Conservation (phyloP, 2,113 vertebrate genomes). For the Rhea americana region DNA sequence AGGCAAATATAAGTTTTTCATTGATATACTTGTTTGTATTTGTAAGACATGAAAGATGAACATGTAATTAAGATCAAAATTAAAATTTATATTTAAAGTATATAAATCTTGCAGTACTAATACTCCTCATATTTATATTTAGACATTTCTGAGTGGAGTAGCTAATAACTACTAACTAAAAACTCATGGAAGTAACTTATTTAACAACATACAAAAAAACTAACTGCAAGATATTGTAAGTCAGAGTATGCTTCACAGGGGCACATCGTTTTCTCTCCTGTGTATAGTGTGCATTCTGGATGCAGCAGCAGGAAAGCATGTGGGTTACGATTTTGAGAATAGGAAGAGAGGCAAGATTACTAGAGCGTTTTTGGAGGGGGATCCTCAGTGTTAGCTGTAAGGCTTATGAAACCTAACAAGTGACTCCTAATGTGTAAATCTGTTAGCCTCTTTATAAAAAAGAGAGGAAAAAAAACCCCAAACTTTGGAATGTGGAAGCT, state of each 20-base stretch:
- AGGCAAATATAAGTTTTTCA: constrained; percentile 74
- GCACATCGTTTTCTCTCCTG: constrained; percentile 6
- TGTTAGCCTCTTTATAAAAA: background rate
- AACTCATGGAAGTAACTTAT: constrained; percentile 62
- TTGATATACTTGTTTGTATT: constrained; percentile 75
- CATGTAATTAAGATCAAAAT: constrained; percentile 72
- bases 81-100: constrained; percentile 74
- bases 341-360: background rate
- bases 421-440: background rate
- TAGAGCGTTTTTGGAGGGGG: background rate
- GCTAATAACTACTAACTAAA: constrained; percentile 66
- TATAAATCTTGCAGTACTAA: constrained; percentile 68
- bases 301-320: constrained; percentile 1
- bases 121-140: constrained; percentile 62
- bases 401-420: background rate
- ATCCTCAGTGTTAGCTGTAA: background rate
- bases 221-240: constrained; percentile 53
- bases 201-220: constrained; percentile 44
- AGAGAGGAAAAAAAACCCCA: too few relatives aligned
- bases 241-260: constrained; percentile 55
- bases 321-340: background rate
- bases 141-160: constrained; percentile 58
- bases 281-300: background rate
- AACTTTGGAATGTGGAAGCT: background rate
- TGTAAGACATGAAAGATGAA: constrained; percentile 74